Percentiles rank a stretch among this genome's conserved stretches.
phyloP scores from a whole-genome alignment of 2,113 vertebrate species.

The Cryptomyrus ogoouensis region DNA sequence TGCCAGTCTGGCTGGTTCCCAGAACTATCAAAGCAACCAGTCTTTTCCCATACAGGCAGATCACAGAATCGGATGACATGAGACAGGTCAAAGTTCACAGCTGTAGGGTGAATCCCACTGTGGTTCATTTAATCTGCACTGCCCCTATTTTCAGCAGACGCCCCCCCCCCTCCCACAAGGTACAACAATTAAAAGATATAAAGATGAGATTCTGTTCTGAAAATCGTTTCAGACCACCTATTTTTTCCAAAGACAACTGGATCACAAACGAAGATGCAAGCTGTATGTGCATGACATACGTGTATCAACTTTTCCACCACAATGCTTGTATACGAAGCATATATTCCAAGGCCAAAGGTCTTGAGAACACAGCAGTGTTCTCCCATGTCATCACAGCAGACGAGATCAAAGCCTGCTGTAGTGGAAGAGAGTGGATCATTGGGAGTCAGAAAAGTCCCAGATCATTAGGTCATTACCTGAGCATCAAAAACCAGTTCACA shows the following conservation, averaged over 20 bases:
- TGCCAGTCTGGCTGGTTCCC: background rate
- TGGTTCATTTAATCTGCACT: background rate
- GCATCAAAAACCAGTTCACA: background rate
- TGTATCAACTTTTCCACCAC: background rate
- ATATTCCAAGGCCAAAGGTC: background rate
- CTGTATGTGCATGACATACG: background rate
- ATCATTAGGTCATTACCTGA: background rate
- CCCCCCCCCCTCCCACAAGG: background rate
- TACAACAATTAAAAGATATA: background rate
- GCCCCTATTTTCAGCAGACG: background rate
- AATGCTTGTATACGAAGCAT: background rate
- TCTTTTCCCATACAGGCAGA: conserved; percentile 33
- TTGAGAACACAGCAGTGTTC: background rate
- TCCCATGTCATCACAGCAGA: background rate
- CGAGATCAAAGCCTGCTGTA: background rate
- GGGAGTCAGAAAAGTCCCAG: background rate
- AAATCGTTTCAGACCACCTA: background rate
- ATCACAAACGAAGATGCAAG: background rate
- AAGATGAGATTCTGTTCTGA: background rate
- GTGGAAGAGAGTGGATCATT: background rate
- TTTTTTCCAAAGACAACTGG: background rate
- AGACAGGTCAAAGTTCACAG: conserved; percentile 35
- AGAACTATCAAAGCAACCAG: conserved; percentile 3
- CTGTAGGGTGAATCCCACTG: conserved; percentile 33
- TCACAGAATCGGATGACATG: conserved; percentile 32